Evolutionary conservation across 2,113 vertebrate genomes (phyloP), one percentile per base, ranked within the genome.

Genomic region (Amblyopsis rosae): DNA sequence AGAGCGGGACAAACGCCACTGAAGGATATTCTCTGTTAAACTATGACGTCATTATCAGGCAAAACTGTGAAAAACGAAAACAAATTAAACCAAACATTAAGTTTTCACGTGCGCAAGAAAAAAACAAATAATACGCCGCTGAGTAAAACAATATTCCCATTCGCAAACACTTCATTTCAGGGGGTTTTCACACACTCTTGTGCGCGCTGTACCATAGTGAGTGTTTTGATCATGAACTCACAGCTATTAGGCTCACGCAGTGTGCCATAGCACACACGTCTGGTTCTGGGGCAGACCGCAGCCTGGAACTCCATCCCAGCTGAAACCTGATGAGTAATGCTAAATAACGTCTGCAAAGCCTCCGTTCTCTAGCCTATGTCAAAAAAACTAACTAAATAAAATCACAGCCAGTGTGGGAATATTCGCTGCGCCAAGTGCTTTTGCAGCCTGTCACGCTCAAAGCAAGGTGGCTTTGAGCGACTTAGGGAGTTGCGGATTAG

Each of bases 221-320:
- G 16, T 69, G 58, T 74, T 80, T 66, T 62, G 61, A 72, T 69
- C 60, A 71, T 74, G 74, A 79, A 66, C 48, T 75, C 65, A 58
- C 58, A 11, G 51, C 63, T 62, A 75, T 67, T 60, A 70, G 58
- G 26, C 26, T 9, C 5, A 67, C 62, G 64, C 17, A 48, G 71
- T 65, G 62, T 9, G 3, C 61, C 13, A 69, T 26, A 59, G 76
- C 66, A 79, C 68, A n/a, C 68, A n/a, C 56, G 15, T 72, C 70
- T 79, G 73, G 65, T 73, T 57, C 54, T 47, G 67, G 41, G 59
- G 35, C 62, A 60, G 56, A 68, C 69, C 69, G 65, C 69, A 80
- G 69, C 9, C 67, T 26, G 54, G 58, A 11, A 69, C 62, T 46
- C 33, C 16, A 68, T 72, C 53, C 45, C 58, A 59, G 26, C 55